Conservation (phyloP, 2,797 vertebrate genomes). For the Pangasius macronema region DNA sequence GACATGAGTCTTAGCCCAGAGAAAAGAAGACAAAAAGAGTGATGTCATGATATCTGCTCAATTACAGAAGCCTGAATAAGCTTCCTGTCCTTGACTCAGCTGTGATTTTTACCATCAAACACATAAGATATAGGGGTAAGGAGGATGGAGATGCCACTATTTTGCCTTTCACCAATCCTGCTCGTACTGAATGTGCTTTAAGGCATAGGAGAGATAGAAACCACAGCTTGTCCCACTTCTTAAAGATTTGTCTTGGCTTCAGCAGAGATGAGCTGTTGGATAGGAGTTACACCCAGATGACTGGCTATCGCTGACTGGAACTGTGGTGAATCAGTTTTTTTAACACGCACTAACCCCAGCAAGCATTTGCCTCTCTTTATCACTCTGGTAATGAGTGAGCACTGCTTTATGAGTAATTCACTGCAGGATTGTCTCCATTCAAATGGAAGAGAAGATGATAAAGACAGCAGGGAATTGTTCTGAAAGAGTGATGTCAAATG, state of each 20-base stretch:
- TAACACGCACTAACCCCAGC: neutral
- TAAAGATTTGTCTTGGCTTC: neutral
- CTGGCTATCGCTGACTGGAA: constrained; percentile 22
- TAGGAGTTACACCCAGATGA: constrained; percentile 10
- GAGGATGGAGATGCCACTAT: neutral
- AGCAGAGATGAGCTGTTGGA: constrained; percentile 14
- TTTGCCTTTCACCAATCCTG: neutral
- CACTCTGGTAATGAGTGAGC: neutral
- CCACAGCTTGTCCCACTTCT: neutral
- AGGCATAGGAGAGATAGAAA: neutral
- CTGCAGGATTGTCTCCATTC: constrained; percentile 2
- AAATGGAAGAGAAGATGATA: neutral
- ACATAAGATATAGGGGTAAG: neutral
- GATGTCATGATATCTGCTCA: constrained; percentile 23
- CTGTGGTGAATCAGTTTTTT: neutral
- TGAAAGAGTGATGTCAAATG: constrained; percentile 5
- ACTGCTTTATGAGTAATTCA: constrained; percentile 42
- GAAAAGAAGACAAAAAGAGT: neutral
- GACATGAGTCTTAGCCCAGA: neutral
- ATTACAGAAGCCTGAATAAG: neutral
- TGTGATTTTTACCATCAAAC: neutral
- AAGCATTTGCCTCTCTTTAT: neutral
- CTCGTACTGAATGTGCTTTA: neutral
- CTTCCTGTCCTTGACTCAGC: constrained; percentile 9
- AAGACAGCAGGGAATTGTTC: constrained; percentile 2